Evolutionary conservation across 1,140 invertebrate species (phyloP), one percentile per base, ranked within the genome.

Genomic region (Eulimnadia texana): DNA sequence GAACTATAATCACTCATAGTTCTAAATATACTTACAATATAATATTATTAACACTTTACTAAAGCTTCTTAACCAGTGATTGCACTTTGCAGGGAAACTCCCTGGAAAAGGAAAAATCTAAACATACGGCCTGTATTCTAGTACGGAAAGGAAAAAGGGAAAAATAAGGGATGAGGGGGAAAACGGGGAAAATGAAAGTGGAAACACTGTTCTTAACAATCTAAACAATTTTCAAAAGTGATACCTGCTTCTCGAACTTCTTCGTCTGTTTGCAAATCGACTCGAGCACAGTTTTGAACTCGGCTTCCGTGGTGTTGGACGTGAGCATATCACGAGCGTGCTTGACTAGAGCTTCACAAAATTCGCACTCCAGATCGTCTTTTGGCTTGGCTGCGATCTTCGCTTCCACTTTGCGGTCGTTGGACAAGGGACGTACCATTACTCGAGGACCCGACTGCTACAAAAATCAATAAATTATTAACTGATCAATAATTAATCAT

Each of bases 231-330:
- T 13, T 33, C n/a, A 13, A 57, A 16, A 24, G 0, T 49, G 16
- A 61, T 68, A 76, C 76, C 67, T 81, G 75, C 23, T 70, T 25
- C 24, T 74, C 68, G 59, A 78, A 90, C 27, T 77, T 78, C 63
- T 81, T 80, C 1, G 83, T 84, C 73, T 90, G 84, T 65, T 84
- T 85, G 72, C 89, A 93, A 22, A 93, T 69, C 61, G 86, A 88
- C 67, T 82, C 71, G 13, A 91, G 71, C 1, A 92, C 81, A 68
- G 80, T 73, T 69, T 84, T 78, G 71, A 93, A 93, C 76, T 92
- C 87, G 0, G 72, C 63, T 71, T 88, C 83, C 0, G 90, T 90
- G 1, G 89, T 90, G 68, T 93, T 91, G n/a, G 88, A 82, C 27
- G 88, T 77, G 0, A 93, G 70, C 22, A 89, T 76, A 71, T 92